Base-by-base conservation (phyloP, 2,888 invertebrate genomes). In the Temnothorax ravouxi region DNA sequence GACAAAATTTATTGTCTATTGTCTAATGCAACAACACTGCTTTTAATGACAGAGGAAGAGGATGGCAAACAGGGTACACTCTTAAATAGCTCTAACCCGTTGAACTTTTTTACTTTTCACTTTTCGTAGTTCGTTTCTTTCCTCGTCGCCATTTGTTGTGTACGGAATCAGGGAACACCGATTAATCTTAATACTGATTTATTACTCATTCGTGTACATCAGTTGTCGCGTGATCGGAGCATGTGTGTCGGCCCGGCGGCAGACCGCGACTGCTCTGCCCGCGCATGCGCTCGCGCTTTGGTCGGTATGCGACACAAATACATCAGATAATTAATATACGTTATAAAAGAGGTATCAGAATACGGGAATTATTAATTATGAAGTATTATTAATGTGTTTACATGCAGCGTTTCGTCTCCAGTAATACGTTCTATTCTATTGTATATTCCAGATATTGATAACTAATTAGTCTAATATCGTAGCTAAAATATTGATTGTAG, bases 1-100 rank as follows among this genome's bases (percentile, higher is more conserved):
- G 4, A 72, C 25, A 13, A 21, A 52, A 64, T 76, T 15, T 41
- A 66, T 66, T 0, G 5, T 15, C 1, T 41, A 66, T 66, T 1
- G 5, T 9, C 1, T 50, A 67, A 25, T 34, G 3, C 34, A 56
- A 56, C 25, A 76, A 56, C 25, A 76, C 59, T 34, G 15, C 11
- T 67, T 67, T 34, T 79, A 52, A 69, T 47, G 61, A 79, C 2
- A 13, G 1, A 13, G 44, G 34, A 50, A 44, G 3, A 56, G 41
- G 44, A 9, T 34, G 6, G 21, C 59, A 84, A 81, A 80, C 25
- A 52, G 76, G 83, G 85, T 76, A 84, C 75, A 86, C 85, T 89
- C 87, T 89, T 83, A 87, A 88, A 87, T 86, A 88, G 80, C 87
- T 91, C 93, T 95, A 96, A 25, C 25, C 25, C 25, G 25, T 25